Evolutionary conservation across 2,113 vertebrate genomes (phyloP).

Genomic region (Oreamnos americanus): DNA sequence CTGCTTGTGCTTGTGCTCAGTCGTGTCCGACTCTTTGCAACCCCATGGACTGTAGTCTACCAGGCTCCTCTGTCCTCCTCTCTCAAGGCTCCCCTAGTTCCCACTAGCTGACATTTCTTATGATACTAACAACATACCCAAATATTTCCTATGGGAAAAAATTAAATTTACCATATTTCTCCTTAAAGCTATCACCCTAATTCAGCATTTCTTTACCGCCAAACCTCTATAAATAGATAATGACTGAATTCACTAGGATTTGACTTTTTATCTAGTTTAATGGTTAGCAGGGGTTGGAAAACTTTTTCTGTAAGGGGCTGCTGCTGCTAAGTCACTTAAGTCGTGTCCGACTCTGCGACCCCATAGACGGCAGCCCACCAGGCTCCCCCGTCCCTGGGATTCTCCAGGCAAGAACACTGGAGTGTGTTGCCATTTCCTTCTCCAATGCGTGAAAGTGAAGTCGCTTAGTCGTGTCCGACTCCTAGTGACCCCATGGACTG

Average conservation of each 20-base stretch:
- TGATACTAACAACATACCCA: neutral
- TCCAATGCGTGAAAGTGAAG: too few relatives aligned
- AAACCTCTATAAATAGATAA: neutral
- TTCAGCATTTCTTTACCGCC: neutral
- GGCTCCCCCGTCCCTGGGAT: too few relatives aligned
- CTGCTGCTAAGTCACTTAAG: too few relatives aligned
- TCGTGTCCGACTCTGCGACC: too few relatives aligned
- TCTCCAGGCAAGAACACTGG: too few relatives aligned
- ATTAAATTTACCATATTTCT: conserved; percentile 1
- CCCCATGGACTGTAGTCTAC: neutral
- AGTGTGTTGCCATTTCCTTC: too few relatives aligned
- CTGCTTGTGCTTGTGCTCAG: neutral
- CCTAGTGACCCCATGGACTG: too few relatives aligned
- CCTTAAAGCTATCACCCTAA: neutral
- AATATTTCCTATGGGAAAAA: neutral
- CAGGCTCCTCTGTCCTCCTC: neutral
- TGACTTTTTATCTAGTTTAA: conserved; percentile 15
- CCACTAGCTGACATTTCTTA: neutral
- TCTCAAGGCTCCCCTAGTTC: neutral
- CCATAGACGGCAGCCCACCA: too few relatives aligned
- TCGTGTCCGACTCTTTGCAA: neutral
- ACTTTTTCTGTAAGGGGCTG: neutral
- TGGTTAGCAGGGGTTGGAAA: neutral
- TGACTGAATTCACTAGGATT: neutral
- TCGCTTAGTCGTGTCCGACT: too few relatives aligned